These are phyloP conservation scores for Glossophaga mutica DNA, from an alignment of 2,797 vertebrate species.

Conservation along the genomic window DNA sequence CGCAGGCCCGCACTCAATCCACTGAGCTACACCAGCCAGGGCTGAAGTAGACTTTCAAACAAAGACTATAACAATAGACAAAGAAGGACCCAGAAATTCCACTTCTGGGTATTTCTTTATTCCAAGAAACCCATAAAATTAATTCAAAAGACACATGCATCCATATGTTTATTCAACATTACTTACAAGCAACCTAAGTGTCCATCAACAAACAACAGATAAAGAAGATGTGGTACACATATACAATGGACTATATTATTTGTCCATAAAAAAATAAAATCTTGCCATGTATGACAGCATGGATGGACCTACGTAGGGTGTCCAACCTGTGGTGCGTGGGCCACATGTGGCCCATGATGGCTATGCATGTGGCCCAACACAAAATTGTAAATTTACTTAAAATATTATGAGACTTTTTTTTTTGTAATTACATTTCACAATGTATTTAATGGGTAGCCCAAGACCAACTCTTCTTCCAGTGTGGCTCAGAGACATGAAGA, in stretches of 20 bases:
- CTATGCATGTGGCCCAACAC: too few relatives aligned
- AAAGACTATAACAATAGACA: not conserved
- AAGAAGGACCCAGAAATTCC: not conserved
- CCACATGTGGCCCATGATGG: too few relatives aligned
- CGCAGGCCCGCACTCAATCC: too few relatives aligned
- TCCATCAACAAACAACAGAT: not conserved
- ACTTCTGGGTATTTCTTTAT: not conserved
- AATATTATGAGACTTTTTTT: too few relatives aligned
- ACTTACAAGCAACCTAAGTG: not conserved
- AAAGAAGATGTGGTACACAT: not conserved
- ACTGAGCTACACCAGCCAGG: too few relatives aligned
- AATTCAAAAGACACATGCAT: not conserved
- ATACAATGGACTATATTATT: not conserved
- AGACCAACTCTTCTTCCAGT: too few relatives aligned
- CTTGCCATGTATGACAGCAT: not conserved
- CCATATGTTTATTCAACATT: not conserved
- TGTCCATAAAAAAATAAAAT: not conserved
- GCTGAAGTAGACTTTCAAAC: not conserved
- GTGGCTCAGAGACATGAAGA: too few relatives aligned
- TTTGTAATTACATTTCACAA: too few relatives aligned
- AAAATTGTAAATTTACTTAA: too few relatives aligned
- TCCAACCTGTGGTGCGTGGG: too few relatives aligned
- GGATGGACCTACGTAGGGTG: not conserved
- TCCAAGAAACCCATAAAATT: not conserved
- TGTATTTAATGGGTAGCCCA: too few relatives aligned